Evolutionary conservation across 2,888 invertebrate genomes (phyloP).

Genomic region (Aricia artaxerxes): DNA sequence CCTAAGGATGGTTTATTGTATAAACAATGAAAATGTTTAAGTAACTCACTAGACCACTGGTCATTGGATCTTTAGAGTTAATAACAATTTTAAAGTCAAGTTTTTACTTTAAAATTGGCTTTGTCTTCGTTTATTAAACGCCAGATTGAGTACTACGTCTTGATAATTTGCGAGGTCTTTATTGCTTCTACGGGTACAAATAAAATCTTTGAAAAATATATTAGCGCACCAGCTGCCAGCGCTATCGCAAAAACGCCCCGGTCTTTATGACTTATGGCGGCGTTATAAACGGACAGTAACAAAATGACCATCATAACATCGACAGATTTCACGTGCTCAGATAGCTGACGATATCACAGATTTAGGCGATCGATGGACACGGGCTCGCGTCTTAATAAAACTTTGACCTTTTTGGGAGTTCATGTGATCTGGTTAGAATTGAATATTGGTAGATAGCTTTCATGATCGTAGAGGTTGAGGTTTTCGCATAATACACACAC

Average conservation of each 20-base stretch:
- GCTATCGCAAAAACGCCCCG: neutral
- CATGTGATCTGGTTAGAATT: neutral
- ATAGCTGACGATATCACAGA: slow-evolving; percentile 8
- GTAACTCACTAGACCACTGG: too few species aligned
- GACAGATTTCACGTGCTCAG: slow-evolving; percentile 21
- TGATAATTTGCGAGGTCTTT: neutral
- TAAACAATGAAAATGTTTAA: too few species aligned
- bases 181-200: neutral
- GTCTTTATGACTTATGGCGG: slow-evolving; percentile 16
- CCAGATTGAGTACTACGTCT: neutral
- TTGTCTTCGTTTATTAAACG: neutral
- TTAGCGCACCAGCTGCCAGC: neutral
- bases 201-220: slow-evolving; percentile 10
- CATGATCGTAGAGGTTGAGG: neutral
- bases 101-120: neutral
- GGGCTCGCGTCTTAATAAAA: neutral
- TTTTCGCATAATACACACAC: neutral
- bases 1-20: too few species aligned
- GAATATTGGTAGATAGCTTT: neutral
- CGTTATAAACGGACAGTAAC: slow-evolving; percentile 19
- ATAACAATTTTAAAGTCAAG: too few species aligned
- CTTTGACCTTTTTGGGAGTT: neutral
- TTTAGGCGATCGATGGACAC: neutral
- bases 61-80: too few species aligned
- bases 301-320: slow-evolving; percentile 17